These are phyloP conservation scores for Barypeithes pellucidus DNA, from an alignment of 2,888 invertebrate species.

Conservation along the genomic window DNA sequence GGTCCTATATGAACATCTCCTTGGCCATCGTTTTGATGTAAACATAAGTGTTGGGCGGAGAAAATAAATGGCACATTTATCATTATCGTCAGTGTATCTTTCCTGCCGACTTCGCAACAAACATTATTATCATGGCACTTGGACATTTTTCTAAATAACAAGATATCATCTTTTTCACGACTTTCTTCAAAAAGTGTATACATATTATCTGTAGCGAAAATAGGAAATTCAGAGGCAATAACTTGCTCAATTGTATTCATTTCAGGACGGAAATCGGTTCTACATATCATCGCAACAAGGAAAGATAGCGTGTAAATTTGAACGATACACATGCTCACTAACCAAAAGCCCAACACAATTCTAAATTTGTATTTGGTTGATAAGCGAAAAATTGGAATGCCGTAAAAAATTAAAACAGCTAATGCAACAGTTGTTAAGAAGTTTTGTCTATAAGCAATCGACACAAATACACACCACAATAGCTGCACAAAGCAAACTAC, in stretches of 20 bases:
- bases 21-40: neutral
- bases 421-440: neutral
- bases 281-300: constrained; percentile 7
- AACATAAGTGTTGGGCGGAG: neutral
- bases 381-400: neutral
- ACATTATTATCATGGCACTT: neutral
- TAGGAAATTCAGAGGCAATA: neutral
- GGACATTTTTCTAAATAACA: neutral
- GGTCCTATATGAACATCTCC: neutral
- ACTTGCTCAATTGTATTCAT: constrained; percentile 1
- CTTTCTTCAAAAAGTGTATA: neutral
- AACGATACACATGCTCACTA: neutral
- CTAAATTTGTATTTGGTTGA: constrained; percentile 26
- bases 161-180: neutral
- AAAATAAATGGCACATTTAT: neutral
- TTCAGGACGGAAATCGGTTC: neutral
- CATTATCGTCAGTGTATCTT: neutral
- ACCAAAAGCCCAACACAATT: constrained; percentile 18
- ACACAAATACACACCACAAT: constrained; percentile 11
- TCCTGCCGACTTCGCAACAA: neutral
- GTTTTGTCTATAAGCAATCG: constrained; percentile 15
- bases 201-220: neutral
- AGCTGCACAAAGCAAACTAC: neutral
- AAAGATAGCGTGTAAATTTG: constrained; percentile 2
- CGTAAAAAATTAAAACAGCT: neutral